phyloP scores from a whole-genome alignment of 2,888 invertebrate species.

The Helleia helle region DNA sequence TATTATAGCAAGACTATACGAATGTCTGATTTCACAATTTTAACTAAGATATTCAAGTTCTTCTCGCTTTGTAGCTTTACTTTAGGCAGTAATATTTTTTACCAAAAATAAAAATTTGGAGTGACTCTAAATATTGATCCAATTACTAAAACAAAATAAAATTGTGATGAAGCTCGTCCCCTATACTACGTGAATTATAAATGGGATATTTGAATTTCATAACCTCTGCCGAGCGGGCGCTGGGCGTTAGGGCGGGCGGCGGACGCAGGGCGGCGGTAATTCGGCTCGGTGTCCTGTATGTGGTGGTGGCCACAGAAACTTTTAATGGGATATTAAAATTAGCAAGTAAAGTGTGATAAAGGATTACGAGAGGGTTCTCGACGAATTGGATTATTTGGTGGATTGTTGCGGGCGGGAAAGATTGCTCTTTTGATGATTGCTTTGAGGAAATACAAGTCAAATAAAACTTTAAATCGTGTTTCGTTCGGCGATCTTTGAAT shows the following conservation, averaged over 20 bases:
- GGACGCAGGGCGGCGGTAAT: neutral
- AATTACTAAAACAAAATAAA: too few relatives aligned
- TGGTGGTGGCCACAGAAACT: slow-evolving; percentile 16
- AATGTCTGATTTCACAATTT: too few relatives aligned
- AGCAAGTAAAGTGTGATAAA: slow-evolving; percentile 18
- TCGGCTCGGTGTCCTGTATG: neutral
- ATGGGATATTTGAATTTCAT: neutral
- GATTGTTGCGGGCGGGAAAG: neutral
- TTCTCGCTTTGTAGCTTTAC: too few relatives aligned
- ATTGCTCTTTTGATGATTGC: neutral
- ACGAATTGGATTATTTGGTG: slow-evolving; percentile 17
- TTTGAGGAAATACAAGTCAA: too few relatives aligned
- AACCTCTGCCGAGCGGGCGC: neutral
- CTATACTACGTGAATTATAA: neutral
- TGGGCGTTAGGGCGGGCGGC: neutral
- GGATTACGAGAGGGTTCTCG: slow-evolving; percentile 12
- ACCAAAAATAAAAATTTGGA: too few relatives aligned
- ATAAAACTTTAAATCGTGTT: too few relatives aligned
- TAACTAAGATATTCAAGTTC: too few relatives aligned
- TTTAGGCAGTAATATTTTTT: too few relatives aligned
- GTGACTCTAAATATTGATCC: too few relatives aligned
- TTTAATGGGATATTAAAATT: slow-evolving; percentile 26
- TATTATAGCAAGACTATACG: too few relatives aligned
- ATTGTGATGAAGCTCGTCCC: too few relatives aligned
- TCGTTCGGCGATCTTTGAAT: too few relatives aligned